Base-by-base conservation (phyloP, 2,113 vertebrate genomes). In the Acrocephalus arundinaceus region DNA sequence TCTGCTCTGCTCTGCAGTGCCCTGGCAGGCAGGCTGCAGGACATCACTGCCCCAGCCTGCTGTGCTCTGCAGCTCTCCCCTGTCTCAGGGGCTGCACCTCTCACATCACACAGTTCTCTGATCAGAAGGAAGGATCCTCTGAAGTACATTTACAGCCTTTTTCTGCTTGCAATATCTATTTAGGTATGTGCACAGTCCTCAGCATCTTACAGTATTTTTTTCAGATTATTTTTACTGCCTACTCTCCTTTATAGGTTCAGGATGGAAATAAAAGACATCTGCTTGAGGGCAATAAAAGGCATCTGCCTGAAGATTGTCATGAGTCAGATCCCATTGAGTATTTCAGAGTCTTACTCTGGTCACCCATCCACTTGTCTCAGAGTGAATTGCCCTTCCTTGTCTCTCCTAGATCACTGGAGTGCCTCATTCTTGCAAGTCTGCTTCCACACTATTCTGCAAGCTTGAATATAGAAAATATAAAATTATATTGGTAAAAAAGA, bases 1-100 rank as follows among this genome's bases (percentile, higher is more conserved):
- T 58, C 43, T 49, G 84, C n/a, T 3, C 27, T 49, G 84, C n/a
- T 3, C 24, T 57, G 79, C 75, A 10, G 4, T 16, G 70, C 51
- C 46, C n/a, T 24, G 55, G 49, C 73, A 80, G 18, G 21, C 22
- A 39, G 35, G 33, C 52, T 49, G 30, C 76, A 37, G 82, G 54
- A 21, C 13, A 2, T 8, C 20, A 0, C 67, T 83, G 63, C 5
- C 1, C 19, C 4, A 6, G 2, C 30, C 43, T 87, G 33, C 54
- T 19, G 4, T n/a, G 28, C 57, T 43, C 48, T 48, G 39, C n/a
- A 78, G 49, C 55, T 58, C 59, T 80, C 2, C 7, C 27, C 25
- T 31, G 25, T 25, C 68, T 33, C 61, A 35, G 33, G 48, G 76
- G 59, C 80, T 77, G 2, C 51, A 30, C 46, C 19, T 62, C 16